Evolutionary conservation across 2,797 vertebrate genomes (phyloP).

Genomic region (Anabacerthia variegaticeps): DNA sequence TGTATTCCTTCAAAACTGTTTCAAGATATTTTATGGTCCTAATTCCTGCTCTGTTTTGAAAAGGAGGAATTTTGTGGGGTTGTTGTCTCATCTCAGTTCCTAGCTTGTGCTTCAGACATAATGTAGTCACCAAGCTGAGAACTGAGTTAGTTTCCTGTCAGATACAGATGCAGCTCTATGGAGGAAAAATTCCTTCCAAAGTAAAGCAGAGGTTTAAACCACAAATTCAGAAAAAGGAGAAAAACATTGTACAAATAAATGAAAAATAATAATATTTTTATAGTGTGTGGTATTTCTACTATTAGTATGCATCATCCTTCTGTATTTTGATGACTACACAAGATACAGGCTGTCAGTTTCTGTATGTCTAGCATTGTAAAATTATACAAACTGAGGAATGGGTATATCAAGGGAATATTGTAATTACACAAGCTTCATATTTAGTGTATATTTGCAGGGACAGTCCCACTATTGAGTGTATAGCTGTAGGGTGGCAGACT

Average conservation of each 20-base stretch:
- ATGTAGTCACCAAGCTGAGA: background rate
- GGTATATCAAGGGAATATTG: background rate
- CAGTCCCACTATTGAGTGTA: background rate
- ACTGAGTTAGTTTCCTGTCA: background rate
- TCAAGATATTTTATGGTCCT: background rate
- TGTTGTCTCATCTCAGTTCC: background rate
- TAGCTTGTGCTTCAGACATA: background rate
- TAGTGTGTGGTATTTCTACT: background rate
- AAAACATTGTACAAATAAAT: background rate
- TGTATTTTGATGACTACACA: background rate
- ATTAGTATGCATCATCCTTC: background rate
- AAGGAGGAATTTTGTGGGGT: background rate
- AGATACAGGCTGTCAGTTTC: background rate
- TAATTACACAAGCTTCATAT: background rate
- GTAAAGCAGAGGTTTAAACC: background rate
- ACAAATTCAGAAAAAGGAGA: background rate
- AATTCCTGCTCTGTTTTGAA: background rate
- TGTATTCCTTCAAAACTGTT: background rate
- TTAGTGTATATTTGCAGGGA: background rate
- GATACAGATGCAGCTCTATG: background rate
- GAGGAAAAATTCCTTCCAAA: background rate
- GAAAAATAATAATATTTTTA: background rate
- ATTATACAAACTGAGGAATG: background rate
- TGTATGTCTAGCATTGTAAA: background rate
- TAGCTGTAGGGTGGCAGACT: background rate